A percentile compares a stretch with the other conserved stretches of the same genome.
Evolutionary conservation across 2,113 vertebrate genomes (phyloP).

Genomic region (Sturnus vulgaris): DNA sequence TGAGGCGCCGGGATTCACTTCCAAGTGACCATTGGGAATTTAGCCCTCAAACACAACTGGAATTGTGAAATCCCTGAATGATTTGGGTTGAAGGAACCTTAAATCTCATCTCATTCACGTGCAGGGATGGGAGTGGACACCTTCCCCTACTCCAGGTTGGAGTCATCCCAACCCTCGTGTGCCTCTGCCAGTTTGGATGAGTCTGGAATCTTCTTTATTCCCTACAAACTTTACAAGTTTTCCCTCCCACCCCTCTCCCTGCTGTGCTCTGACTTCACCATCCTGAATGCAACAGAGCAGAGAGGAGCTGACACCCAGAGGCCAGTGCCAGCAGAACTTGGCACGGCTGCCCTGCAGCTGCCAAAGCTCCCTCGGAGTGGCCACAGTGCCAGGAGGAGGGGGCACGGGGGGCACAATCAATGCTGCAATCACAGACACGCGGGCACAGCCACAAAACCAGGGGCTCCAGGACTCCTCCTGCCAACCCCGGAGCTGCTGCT

Average conservation of each 20-base stretch:
- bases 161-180: background rate
- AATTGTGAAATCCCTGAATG: background rate
- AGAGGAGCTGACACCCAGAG: background rate
- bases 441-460: background rate
- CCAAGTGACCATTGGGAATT: background rate
- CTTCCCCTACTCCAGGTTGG: accelerated
- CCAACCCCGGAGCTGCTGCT: no score
- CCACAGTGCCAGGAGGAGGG: background rate
- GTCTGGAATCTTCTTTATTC: background rate
- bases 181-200: no score
- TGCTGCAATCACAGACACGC: background rate
- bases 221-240: background rate
- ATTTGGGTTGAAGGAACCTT: background rate
- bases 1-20: background rate
- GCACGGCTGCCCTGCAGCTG: background rate
- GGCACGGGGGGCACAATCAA: background rate
- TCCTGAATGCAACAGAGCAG: background rate
- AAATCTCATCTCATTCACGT: background rate
- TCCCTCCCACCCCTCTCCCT: background rate
- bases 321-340: background rate
- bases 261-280: background rate
- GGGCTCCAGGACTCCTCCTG: no score
- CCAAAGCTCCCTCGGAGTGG: background rate
- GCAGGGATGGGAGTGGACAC: background rate
- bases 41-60: background rate